A percentile compares a stretch with the other conserved stretches of the same genome.
These are phyloP conservation scores for Drosophila nasuta DNA, from an alignment of 1,140 invertebrate species.

Conservation along the genomic window DNA sequence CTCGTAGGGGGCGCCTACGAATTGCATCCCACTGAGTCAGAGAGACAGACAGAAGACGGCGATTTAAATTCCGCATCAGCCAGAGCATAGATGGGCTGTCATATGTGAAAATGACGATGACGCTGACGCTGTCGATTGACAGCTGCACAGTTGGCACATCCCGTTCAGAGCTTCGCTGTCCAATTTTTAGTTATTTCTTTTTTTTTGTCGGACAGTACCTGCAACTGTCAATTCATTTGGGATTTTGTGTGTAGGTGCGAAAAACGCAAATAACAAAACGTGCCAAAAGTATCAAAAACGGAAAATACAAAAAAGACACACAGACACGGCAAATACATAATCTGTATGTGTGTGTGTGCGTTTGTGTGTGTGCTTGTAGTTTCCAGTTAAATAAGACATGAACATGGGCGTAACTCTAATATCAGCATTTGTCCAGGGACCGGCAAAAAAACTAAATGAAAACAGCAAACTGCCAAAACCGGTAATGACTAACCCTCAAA, in stretches of 20 bases:
- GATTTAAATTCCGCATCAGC: constrained; percentile 69
- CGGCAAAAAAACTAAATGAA: constrained; percentile 56
- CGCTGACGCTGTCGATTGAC: constrained; percentile 74
- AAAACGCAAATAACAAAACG: constrained; percentile 72
- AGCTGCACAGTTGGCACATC: constrained; percentile 69
- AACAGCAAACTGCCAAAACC: constrained; percentile 64
- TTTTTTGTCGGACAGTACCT: constrained; percentile 47
- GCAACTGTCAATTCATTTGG: constrained; percentile 66
- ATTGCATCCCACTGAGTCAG: constrained; percentile 82
- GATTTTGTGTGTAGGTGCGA: constrained; percentile 72
- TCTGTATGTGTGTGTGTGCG: not conserved
- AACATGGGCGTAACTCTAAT: constrained; percentile 77
- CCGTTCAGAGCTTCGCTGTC: constrained; percentile 25
- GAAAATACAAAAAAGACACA: constrained; percentile 15
- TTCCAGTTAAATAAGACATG: constrained; percentile 64
- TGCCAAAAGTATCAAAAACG: constrained; percentile 60
- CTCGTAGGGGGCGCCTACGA: constrained; percentile 78
- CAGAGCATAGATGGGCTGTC: constrained; percentile 69
- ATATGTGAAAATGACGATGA: constrained; percentile 71
- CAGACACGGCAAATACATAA: not conserved
- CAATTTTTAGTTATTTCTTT: constrained; percentile 14
- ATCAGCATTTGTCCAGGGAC: constrained; percentile 67
- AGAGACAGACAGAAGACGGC: constrained; percentile 33
- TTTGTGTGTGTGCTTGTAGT: constrained; percentile 5
- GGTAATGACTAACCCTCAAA: constrained; percentile 76